Conservation (phyloP, 2,797 vertebrate species). For the Smutsia temminckii region DNA sequence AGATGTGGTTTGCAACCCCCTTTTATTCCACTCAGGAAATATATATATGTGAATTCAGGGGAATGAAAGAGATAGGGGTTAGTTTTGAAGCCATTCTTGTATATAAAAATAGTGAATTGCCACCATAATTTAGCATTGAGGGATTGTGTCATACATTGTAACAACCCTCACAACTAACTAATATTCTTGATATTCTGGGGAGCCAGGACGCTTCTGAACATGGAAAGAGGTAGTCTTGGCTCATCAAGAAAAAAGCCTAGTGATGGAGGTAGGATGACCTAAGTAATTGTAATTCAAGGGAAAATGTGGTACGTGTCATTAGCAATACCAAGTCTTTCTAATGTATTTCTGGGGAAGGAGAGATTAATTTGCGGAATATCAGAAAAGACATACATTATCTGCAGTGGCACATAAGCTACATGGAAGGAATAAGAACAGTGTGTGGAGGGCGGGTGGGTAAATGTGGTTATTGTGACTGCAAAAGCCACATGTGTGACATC, state of each 20-base stretch:
- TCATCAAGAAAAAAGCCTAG: neutral
- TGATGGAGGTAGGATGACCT: neutral
- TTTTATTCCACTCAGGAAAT: neutral
- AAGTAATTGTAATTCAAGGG: neutral
- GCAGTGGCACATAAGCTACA: neutral
- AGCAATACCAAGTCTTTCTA: neutral
- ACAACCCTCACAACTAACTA: neutral
- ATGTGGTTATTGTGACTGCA: neutral
- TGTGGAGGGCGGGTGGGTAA: neutral
- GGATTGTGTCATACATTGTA: neutral
- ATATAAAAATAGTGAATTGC: neutral
- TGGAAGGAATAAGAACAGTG: neutral
- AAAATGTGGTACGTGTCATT: neutral
- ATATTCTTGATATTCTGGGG: neutral
- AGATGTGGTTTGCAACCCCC: neutral
- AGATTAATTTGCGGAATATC: neutral
- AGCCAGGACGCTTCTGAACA: neutral
- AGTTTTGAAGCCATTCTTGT: neutral
- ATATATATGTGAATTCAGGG: conserved; percentile 32
- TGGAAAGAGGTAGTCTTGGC: neutral
- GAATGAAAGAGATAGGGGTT: neutral
- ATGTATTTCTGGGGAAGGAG: neutral
- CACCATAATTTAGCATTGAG: neutral
- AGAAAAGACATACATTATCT: neutral
- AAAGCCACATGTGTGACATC: neutral